Base-by-base conservation (phyloP, 1,140 invertebrate species). In the Monochamus saltuarius region DNA sequence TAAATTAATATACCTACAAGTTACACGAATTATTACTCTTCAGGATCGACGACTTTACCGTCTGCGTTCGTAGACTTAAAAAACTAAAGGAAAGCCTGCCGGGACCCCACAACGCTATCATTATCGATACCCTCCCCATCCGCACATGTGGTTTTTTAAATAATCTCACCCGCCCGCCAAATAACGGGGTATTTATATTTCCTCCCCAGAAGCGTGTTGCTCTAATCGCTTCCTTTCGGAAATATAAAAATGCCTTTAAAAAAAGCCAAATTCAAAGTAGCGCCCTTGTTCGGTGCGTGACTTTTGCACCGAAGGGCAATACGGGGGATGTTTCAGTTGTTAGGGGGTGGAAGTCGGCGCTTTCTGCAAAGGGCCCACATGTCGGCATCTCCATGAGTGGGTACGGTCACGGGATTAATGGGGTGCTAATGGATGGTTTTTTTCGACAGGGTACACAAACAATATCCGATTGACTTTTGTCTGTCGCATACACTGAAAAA, bases 181-280 rank as follows among this genome's bases (percentile, higher is more conserved):
- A 29, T 29, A 29, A 29, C 22, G 22, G 22, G 22, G 22, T 29
- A 29, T 29, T 29, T 29, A 29, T 61, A 65, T 56, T 58, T 65
- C 64, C 64, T 65, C 56, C 39, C n/a, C 43, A 17, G 40, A 49
- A 51, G 35, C n/a, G 49, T 45, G 59, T 34, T 56, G 53, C 57
- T 61, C 54, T 61, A 62, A 65, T 62, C 64, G 62, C 62, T 56
- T 65, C 56, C 49, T 56, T 59, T 65, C 59, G 64, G 64, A 65
- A 65, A 65, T 59, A 65, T 65, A 62, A 65, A 65, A 65, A 65
- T 65, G 43, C 60, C 56, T 51, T 59, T 58, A 55, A 65, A 65
- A 65, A 65, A 65, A 47, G 8, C 36, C 47, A 19, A 43, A 7
- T 11, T 37, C 42, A 36, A 51, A 14, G 39, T 22, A 51, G 39